These are phyloP conservation scores for Boulengeromyrus knoepffleri DNA, from an alignment of 2,113 vertebrate genomes.

Conservation along the genomic window DNA sequence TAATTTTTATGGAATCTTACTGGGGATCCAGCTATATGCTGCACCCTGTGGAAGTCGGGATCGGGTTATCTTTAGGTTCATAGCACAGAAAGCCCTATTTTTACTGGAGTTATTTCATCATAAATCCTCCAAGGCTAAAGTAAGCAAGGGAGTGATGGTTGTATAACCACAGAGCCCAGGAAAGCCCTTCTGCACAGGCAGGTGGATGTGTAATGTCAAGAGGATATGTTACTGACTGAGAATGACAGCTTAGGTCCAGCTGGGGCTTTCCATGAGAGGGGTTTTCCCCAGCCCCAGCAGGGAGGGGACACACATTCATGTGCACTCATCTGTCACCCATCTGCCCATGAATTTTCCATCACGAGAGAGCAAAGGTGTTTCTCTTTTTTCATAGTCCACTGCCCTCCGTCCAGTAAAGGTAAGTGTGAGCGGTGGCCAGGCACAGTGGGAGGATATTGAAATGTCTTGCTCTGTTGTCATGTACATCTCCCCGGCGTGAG, in stretches of 20 bases:
- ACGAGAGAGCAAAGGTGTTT: not conserved
- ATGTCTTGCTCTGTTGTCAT: slow-evolving; percentile 1
- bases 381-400: not conserved
- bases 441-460: not conserved
- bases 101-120: not conserved
- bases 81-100: not conserved
- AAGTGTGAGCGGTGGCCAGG: not conserved
- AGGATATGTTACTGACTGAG: not conserved
- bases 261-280: not conserved
- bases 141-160: not conserved
- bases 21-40: not conserved
- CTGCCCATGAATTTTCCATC: not conserved
- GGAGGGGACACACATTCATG: not conserved
- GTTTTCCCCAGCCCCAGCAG: not conserved
- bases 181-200: not conserved
- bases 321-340: not conserved
- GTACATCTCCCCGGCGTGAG: not conserved
- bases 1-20: not conserved
- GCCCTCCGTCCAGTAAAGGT: not conserved
- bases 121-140: not conserved
- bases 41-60: not conserved
- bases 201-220: not conserved
- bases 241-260: not conserved
- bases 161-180: not conserved
- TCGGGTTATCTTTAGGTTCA: not conserved